A percentile compares a stretch with the other conserved stretches of the same genome.
Conservation (phyloP, 2,888 invertebrate genomes). For the Crossocerus cetratus region DNA sequence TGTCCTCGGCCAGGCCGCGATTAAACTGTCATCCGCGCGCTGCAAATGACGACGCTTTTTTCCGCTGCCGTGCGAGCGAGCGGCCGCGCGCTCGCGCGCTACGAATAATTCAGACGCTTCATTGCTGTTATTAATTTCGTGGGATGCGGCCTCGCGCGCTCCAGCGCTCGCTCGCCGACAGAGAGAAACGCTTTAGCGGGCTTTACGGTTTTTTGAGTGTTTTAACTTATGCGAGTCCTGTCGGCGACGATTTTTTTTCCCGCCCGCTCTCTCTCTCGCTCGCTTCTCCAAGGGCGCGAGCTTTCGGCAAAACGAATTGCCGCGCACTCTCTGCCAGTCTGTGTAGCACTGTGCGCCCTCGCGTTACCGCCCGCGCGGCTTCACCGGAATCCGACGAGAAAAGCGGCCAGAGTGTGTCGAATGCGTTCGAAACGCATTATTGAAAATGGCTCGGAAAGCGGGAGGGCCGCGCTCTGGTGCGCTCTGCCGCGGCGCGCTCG, state of each 20-base stretch:
- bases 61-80: constrained; percentile 14
- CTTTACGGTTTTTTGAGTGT: constrained; percentile 44
- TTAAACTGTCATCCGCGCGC: constrained; percentile 59
- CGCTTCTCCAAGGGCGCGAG: too few relatives aligned
- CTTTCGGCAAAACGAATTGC: too few relatives aligned
- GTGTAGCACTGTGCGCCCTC: too few relatives aligned
- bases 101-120: constrained; percentile 56
- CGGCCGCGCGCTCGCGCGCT: constrained; percentile 23
- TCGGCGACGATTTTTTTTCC: constrained; percentile 21
- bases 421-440: constrained; percentile 5
- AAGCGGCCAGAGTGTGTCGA: background rate
- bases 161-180: constrained; percentile 11
- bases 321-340: too few relatives aligned
- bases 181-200: constrained; percentile 30
- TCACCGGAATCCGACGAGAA: background rate
- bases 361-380: background rate
- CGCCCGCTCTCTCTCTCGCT: too few relatives aligned
- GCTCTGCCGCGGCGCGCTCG: too few relatives aligned
- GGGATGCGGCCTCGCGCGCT: background rate
- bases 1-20: constrained; percentile 39
- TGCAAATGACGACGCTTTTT: constrained; percentile 56
- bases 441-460: background rate
- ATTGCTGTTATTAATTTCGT: constrained; percentile 57
- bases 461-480: background rate
- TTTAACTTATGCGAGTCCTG: constrained; percentile 43